Conservation (phyloP, 2,113 vertebrate genomes). For the Piaya cayana region DNA sequence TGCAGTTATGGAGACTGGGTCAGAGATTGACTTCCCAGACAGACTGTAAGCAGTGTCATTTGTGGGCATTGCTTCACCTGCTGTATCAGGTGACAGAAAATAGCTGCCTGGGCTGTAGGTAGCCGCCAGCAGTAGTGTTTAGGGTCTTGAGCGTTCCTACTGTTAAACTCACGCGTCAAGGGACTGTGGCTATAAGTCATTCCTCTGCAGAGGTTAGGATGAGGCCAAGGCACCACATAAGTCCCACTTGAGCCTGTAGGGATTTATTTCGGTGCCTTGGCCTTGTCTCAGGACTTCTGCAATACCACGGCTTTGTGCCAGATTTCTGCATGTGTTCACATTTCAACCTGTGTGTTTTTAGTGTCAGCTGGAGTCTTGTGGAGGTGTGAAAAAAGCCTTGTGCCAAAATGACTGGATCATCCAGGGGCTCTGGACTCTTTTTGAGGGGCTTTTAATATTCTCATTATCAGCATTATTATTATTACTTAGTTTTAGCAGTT, state of each 20-base stretch:
- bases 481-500: not conserved
- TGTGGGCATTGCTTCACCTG: constrained; percentile 35
- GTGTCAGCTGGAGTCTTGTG: constrained; percentile 29
- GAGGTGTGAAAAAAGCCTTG: constrained; percentile 13
- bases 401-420: not conserved
- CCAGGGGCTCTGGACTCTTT: not conserved
- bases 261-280: constrained; percentile 54
- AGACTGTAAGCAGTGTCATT: not conserved
- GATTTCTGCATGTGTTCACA: not conserved
- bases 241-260: constrained; percentile 37
- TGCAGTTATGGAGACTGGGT: not conserved
- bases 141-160: not conserved
- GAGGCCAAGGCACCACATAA: constrained; percentile 44
- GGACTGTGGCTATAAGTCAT: not conserved
- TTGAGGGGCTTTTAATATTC: not conserved
- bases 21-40: not conserved
- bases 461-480: not conserved
- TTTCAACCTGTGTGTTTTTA: not conserved
- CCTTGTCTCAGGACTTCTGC: constrained; percentile 56
- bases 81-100: constrained; percentile 3
- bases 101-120: not conserved
- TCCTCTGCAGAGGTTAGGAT: not conserved
- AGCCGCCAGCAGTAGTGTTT: not conserved
- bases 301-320: constrained; percentile 25
- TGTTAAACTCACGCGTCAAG: not conserved